A percentile compares a stretch with the other conserved stretches of the same genome.
Conservation (phyloP, 2,797 vertebrate species). For the Esox masquinongy region DNA sequence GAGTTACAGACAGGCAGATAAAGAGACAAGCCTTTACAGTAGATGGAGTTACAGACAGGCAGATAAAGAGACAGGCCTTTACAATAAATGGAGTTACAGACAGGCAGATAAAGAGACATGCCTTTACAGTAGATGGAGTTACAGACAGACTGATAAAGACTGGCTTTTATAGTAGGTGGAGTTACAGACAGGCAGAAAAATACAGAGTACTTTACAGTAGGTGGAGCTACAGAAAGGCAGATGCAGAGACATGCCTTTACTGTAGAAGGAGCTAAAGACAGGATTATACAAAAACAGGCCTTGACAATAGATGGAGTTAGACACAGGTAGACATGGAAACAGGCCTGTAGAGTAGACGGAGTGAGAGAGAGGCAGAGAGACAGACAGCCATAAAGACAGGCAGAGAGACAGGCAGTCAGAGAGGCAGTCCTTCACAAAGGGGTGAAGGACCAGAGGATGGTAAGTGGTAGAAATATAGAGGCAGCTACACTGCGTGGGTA, state of each 20-base stretch:
- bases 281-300: too few species aligned
- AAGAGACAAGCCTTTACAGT: conserved; percentile 41
- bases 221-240: conserved; percentile 15
- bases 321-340: too few species aligned
- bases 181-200: too few species aligned
- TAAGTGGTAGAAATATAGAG: neutral
- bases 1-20: conserved; percentile 19
- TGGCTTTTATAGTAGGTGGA: too few species aligned
- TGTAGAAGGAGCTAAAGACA: too few species aligned
- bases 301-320: too few species aligned
- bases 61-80: too few species aligned
- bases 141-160: too few species aligned
- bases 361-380: conserved; percentile 15
- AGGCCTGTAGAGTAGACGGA: neutral
- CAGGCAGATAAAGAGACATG: conserved; percentile 48
- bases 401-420: conserved; percentile 53
- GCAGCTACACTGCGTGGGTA: conserved; percentile 8
- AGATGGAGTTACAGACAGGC: too few species aligned
- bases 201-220: too few species aligned
- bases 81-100: too few species aligned
- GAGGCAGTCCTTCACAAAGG: conserved; percentile 34
- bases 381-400: conserved; percentile 43
- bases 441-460: neutral
- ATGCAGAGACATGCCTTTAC: conserved; percentile 40
- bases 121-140: neutral